Evolutionary conservation across 2,888 invertebrate genomes (phyloP), one percentile per base, ranked within the genome.

Genomic region (Sarcophaga caerulescens): DNA sequence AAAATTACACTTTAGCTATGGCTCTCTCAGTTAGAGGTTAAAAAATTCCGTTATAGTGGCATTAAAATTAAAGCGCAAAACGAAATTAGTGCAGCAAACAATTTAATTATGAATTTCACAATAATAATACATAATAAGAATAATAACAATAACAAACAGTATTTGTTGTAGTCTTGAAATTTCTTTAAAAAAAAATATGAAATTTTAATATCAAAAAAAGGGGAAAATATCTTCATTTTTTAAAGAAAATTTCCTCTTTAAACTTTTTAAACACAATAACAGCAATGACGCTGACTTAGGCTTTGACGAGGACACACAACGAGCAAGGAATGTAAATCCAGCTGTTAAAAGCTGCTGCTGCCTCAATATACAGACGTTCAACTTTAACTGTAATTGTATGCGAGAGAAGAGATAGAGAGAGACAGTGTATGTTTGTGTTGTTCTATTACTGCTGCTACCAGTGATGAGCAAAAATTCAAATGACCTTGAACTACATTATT

Each of bases 401-500:
- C 14, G 52, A 52, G 52, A 35, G 10, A 77, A 75, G 63, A 83
- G 45, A 69, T 45, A 65, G 63, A 59, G 60, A 68, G 71, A 79
- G 70, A 35, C 6, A 4, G 11, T 83, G 52, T 52, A 62, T 83
- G 11, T 82, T 52, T 76, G 80, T 79, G 66, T 84, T 89, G 89
- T 87, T 88, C 59, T 88, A 90, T 89, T 89, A 89, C 89, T 90
- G 87, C 68, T 21, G 74, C 62, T 19, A 19, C 19, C 44, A 45
- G 89, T 74, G 84, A 84, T 78, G 78, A 78, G 84, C 81, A 81
- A 78, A 85, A 86, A 89, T 79, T 69, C 76, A 77, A 84, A 88
- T 91, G 91, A 89, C 91, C 91, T 91, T 91, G 91, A 91, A 91
- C 91, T 91, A 91, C 91, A 87, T 88, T 88, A 84, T 85, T 17